phyloP scores from a whole-genome alignment of 2,797 vertebrate species.

The Tenualosa thibaudeaui region DNA sequence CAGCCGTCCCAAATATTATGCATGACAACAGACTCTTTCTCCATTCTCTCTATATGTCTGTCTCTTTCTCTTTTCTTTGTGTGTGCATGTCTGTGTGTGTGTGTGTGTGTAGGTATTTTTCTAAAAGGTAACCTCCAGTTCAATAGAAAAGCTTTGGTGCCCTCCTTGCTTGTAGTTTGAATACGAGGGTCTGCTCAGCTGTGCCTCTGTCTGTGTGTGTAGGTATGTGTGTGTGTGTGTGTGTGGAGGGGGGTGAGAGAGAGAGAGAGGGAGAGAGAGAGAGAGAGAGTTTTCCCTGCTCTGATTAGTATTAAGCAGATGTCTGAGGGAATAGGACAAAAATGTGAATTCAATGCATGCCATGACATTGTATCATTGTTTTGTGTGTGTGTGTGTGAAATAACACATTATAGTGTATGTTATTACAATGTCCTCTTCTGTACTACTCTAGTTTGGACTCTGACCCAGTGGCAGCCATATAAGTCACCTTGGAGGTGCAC shows the following conservation, averaged over 20 bases:
- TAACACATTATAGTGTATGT: neutral
- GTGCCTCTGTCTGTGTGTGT: neutral
- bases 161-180: neutral
- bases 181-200: neutral
- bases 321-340: neutral
- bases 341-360: neutral
- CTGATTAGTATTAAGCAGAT: neutral
- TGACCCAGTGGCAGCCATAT: constrained; percentile 4
- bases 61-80: neutral
- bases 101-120: neutral
- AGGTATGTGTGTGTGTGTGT: neutral
- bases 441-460: neutral
- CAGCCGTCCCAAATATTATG: neutral
- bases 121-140: neutral
- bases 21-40: neutral
- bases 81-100: neutral
- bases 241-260: neutral
- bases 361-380: neutral
- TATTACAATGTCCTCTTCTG: neutral
- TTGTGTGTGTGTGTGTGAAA: neutral
- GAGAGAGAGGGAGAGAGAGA: neutral
- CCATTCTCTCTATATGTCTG: neutral
- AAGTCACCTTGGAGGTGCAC: constrained; percentile 2
- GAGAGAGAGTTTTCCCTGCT: neutral
- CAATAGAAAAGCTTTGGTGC: neutral